These are phyloP conservation scores for Solenopsis fugax DNA, from an alignment of 1,140 invertebrate genomes.

Conservation along the genomic window DNA sequence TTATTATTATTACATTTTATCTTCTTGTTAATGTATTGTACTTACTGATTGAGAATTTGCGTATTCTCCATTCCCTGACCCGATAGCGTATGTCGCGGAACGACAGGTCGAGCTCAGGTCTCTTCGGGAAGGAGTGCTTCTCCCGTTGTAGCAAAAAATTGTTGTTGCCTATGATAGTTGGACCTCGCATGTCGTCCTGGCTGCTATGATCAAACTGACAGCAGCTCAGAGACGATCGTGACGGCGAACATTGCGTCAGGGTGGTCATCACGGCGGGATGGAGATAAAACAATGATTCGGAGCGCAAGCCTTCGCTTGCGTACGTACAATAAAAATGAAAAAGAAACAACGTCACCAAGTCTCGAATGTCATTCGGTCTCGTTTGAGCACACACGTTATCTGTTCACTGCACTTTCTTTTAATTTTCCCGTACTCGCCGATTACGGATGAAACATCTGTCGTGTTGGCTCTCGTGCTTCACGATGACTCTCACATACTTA, in stretches of 20 bases:
- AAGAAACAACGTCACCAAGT: background rate
- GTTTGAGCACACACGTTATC: constrained; percentile 39
- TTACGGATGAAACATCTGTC: background rate
- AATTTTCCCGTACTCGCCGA: background rate
- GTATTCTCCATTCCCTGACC: constrained; percentile 82
- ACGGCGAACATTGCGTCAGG: constrained; percentile 58
- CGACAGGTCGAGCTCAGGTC: constrained; percentile 82
- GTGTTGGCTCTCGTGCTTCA: background rate
- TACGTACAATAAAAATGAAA: background rate
- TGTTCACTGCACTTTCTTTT: background rate
- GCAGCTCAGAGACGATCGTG: constrained; percentile 68
- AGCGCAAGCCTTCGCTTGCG: background rate
- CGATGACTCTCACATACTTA: constrained; percentile 46
- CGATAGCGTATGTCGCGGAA: constrained; percentile 81
- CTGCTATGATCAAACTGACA: constrained; percentile 69
- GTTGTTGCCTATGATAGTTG: constrained; percentile 77
- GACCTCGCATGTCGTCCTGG: constrained; percentile 78
- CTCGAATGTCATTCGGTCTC: constrained; percentile 34
- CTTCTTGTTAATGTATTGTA: background rate
- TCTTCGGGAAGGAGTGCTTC: constrained; percentile 83
- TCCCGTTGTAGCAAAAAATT: constrained; percentile 81
- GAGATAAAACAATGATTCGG: background rate
- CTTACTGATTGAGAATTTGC: constrained; percentile 80
- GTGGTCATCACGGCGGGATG: constrained; percentile 30
- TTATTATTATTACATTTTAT: too few species aligned